Conservation (phyloP, 1,140 invertebrate genomes). For the Anastrepha obliqua region DNA sequence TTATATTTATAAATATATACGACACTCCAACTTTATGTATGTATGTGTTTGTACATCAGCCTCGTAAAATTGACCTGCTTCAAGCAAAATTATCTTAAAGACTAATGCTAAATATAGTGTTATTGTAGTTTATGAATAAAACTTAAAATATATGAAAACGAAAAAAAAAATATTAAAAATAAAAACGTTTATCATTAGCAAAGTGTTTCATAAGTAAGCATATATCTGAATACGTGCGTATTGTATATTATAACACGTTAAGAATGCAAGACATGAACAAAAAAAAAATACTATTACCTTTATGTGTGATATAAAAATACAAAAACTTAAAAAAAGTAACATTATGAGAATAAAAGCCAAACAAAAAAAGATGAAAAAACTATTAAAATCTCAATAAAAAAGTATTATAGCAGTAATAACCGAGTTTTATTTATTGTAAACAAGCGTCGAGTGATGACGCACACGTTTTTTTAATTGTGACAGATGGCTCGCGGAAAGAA, state of each 20-base stretch:
- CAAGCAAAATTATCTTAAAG: constrained; percentile 21
- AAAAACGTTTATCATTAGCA: constrained; percentile 44
- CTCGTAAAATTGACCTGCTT: constrained; percentile 32
- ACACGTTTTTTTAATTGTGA: no score
- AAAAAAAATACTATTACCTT: constrained; percentile 42
- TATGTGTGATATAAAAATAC: constrained; percentile 52
- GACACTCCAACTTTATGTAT: constrained; percentile 23
- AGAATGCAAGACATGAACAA: constrained; percentile 36
- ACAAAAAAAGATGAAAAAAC: constrained; percentile 43
- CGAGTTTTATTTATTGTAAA: no score
- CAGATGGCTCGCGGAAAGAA: no score
- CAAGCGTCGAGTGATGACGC: no score
- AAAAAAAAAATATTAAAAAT: background rate
- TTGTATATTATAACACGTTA: constrained; percentile 15
- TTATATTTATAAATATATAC: constrained; percentile 26
- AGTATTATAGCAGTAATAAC: constrained; percentile 37
- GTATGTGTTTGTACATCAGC: constrained; percentile 40
- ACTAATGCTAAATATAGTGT: constrained; percentile 7
- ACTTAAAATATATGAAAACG: background rate
- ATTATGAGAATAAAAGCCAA: constrained; percentile 24
- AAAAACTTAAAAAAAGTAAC: constrained; percentile 35
- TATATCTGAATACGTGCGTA: background rate
- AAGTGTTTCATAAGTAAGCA: constrained; percentile 17
- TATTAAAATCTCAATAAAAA: constrained; percentile 38
- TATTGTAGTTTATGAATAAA: constrained; percentile 37